phyloP scores from a whole-genome alignment of 2,113 vertebrate genomes.

The Rhineura floridana region DNA sequence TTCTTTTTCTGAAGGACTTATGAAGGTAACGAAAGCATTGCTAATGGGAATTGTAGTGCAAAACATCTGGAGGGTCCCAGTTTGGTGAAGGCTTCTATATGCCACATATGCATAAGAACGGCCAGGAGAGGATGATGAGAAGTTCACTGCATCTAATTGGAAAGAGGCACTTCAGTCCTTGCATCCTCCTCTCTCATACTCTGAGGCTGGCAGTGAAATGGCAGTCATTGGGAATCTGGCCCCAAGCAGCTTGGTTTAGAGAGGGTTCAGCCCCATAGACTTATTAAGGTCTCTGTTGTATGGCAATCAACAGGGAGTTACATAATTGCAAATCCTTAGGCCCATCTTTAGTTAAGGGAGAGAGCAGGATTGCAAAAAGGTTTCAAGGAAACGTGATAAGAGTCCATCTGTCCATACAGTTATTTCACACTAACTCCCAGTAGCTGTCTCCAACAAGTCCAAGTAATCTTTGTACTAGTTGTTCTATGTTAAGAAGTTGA shows the following conservation, averaged over 20 bases:
- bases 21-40: conserved; percentile 83
- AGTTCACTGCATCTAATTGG: not conserved
- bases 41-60: not conserved
- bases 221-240: not conserved
- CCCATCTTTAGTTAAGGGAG: not conserved
- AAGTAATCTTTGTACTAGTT: not conserved
- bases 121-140: not conserved
- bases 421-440: not conserved
- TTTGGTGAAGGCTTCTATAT: not conserved
- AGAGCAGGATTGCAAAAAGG: not conserved
- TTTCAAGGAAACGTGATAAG: not conserved
- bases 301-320: not conserved
- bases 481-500: not conserved
- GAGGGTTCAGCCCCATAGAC: not conserved
- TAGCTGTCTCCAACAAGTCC: not conserved
- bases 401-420: not conserved
- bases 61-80: not conserved
- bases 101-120: not conserved
- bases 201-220: not conserved
- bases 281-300: not conserved
- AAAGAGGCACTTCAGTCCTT: not conserved
- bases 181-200: not conserved
- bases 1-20: conserved; percentile 89
- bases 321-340: not conserved
- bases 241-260: not conserved